Evolutionary conservation across 2,113 vertebrate species (phyloP).

Genomic region (Heterocephalus glaber): DNA sequence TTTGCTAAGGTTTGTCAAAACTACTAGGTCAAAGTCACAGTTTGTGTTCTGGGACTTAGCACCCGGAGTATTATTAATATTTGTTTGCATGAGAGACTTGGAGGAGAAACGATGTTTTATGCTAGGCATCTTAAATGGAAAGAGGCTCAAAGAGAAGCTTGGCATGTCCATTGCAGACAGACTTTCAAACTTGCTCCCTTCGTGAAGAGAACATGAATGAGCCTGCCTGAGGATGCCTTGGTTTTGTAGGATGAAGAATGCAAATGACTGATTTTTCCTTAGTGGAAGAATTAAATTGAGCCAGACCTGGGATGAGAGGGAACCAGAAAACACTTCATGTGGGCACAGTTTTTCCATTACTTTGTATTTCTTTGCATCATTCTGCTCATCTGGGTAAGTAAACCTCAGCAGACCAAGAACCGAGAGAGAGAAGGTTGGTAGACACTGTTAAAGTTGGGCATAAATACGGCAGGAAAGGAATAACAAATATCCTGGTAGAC

Average conservation of each 20-base stretch:
- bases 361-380: slow-evolving; percentile 72
- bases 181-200: slow-evolving; percentile 57
- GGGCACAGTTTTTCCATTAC: neutral
- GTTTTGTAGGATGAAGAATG: slow-evolving; percentile 60
- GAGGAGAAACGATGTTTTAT: neutral
- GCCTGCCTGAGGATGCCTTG: slow-evolving; percentile 71
- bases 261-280: slow-evolving; percentile 70
- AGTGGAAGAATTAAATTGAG: slow-evolving; percentile 72
- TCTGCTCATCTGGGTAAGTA: slow-evolving; percentile 65
- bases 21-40: neutral
- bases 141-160: neutral
- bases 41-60: neutral
- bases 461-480: slow-evolving; percentile 42
- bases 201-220: slow-evolving; percentile 63
- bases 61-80: neutral
- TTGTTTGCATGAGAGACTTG: neutral
- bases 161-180: neutral
- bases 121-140: slow-evolving; percentile 19
- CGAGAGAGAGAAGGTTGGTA: slow-evolving; percentile 63
- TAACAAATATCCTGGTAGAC: neutral
- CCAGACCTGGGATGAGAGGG: slow-evolving; percentile 46
- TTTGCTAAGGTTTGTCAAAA: slow-evolving; percentile 1
- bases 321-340: slow-evolving; percentile 55
- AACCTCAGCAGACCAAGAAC: slow-evolving; percentile 49
- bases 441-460: neutral